Base-by-base conservation (phyloP, 2,113 vertebrate genomes). In the Pontoporia blainvillei region DNA sequence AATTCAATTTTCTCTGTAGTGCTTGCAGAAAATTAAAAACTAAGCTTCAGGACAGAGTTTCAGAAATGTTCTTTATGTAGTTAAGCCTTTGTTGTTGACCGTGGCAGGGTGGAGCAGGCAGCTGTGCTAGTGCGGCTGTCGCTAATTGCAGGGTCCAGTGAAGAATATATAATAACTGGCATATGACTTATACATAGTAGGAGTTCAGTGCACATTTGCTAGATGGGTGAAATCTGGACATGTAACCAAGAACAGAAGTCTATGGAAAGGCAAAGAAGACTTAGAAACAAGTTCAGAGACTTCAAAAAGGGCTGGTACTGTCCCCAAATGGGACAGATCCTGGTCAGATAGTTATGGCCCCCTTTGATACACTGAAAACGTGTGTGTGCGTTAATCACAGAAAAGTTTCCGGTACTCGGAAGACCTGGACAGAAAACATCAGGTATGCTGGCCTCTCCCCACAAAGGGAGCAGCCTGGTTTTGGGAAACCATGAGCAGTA, bases 1-100 rank as follows among this genome's bases (percentile, higher is more conserved):
- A 34, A 3, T 86, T 95, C 72, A 93, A 78, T 66, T 96, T 93
- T 96, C 52, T 87, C 62, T 49, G 31, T 52, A 46, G 78, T 59
- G 17, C 67, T 95, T 83, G 36, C 12, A 20, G 18, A 34, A 49
- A 61, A 78, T 81, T 46, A 86, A 93, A 93, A 62, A 83, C 44
- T 20, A n/a, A n/a, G 34, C 46, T 90, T 76, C 18, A 21, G 44
- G 46, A 78, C 67, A 84, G 57, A 57, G 46, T 61, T 49, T 59
- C 34, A 95, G 46, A 82, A 78, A 72, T 20, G 49, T 25, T 81
- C 44, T 79, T 62, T 36, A 39, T 11, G 61, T 27, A 44, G 49
- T 71, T 66, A 64, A 85, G n/a, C 34, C 75, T 61, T 93, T 90
- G 61, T 36, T 69, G 88, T 76, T 15, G 39, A 59, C 44, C 27